Base-by-base conservation (phyloP, 1,140 invertebrate species). In the Drosophila nannoptera region DNA sequence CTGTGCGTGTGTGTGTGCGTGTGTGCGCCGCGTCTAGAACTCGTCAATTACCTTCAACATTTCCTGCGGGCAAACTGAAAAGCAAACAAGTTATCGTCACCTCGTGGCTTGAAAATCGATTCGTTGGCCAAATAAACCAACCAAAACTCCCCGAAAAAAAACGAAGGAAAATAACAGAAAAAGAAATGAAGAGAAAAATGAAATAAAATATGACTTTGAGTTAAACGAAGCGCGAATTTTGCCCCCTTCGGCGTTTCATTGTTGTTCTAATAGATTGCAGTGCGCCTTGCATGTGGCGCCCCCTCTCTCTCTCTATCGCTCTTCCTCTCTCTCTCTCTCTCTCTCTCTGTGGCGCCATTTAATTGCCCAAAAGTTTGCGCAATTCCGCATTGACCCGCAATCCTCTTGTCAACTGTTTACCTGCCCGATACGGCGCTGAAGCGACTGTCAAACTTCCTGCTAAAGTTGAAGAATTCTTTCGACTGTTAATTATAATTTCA, bases 181-280 rank as follows among this genome's bases (percentile, higher is more conserved):
- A 61, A 69, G 40, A 36, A 56, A 49, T 36, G 45, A 55, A 55
- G 56, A 55, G 14, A 14, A 50, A 58, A 70, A 46, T 71, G n/a
- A 43, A 43, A 43, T 43, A 43, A 11, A 43, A 43, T 43, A 14
- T 16, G 8, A 14, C 61, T 72, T 42, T 75, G 69, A 72, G 72
- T 75, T 72, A 75, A 75, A 71, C 69, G 62, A 46, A 62, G 63
- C 63, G 58, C 49, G 43, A 74, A 71, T 67, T 58, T 58, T 5
- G 7, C 32, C 48, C 32, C 31, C 36, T 32, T 35, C 35, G 62
- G 56, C 67, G 54, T 62, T 75, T 72, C 59, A 75, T 75, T 75
- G 58, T 75, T 72, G 63, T 59, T 53, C 59, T 75, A 72, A 72
- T 72, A 75, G 67, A 75, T 72, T 71, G 73, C 73, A 75, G 67